Evolutionary conservation across 2,888 invertebrate genomes (phyloP), one percentile per base, ranked within the genome.

Genomic region (Mythimna loreyi): DNA sequence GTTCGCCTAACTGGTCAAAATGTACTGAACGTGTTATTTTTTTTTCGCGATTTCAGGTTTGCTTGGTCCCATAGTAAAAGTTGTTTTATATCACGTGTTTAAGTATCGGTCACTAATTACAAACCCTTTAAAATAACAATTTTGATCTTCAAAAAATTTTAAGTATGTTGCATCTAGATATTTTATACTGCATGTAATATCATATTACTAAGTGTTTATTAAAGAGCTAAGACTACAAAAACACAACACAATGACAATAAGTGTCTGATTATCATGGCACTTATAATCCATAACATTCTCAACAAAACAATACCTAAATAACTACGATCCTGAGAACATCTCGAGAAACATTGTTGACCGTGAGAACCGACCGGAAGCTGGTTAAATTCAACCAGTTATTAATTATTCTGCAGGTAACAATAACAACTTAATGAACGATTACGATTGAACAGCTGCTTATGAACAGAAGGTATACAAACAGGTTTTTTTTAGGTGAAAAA

Each of bases 331-430:
- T 74, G 50, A 66, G 55, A 66, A 60, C 28, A 58, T 58, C 52
- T 49, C 28, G 19, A 66, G 59, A 53, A 50, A 75, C 60, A 49
- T 43, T 67, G 60, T 58, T 76, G 76, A 61, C 57, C 77, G 36
- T 68, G 81, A 76, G 77, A 80, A 45, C n/a, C 6, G 2, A 6
- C 11, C 58, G 57, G 76, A 75, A 75, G 52, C n/a, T 8, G 19
- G 19, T 45, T 57, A 16, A 49, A 23, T 36, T 16, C 28, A 33
- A 49, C 21, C 47, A 43, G 56, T 57, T 49, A 47, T 33, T 33
- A 52, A 45, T 60, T 28, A n/a, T 43, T 28, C n/a, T 11, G 19
- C 11, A 40, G 28, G 45, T 25, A 21, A 36, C 16, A 33, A 25
- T 30, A 28, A 75, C 49, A 8, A 49, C 45, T 50, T 30, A n/a